Conservation (phyloP, 2,888 invertebrate species). For the Unio pictorum region DNA sequence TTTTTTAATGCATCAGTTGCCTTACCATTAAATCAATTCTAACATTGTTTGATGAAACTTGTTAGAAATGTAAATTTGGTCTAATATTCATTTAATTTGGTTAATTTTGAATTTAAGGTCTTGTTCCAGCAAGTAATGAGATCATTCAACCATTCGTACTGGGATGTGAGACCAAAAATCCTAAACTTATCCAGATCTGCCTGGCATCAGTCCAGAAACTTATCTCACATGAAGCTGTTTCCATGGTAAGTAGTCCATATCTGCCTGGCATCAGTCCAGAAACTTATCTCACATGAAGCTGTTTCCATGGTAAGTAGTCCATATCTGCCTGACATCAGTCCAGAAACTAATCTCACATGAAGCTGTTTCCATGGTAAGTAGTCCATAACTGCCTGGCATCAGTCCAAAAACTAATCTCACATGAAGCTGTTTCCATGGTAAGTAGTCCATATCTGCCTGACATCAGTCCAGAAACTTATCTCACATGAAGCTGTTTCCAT, state of each 20-base stretch:
- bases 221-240: constrained; percentile 76
- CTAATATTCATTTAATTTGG: constrained; percentile 2
- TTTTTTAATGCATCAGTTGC: too few relatives aligned
- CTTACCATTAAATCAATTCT: too few relatives aligned
- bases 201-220: constrained; percentile 94
- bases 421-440: constrained; percentile 71
- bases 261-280: constrained; percentile 93
- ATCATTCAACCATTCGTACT: constrained; percentile 96
- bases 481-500: constrained; percentile 71
- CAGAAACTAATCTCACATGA: constrained; percentile 85
- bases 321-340: constrained; percentile 84
- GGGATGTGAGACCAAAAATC: constrained; percentile 97
- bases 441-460: constrained; percentile 84
- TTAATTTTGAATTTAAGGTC: constrained; percentile 77
- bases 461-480: constrained; percentile 94
- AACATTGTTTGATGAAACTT: background rate
- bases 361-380: constrained; percentile 68
- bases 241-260: constrained; percentile 77
- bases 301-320: constrained; percentile 64
- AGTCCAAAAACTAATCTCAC: constrained; percentile 89
- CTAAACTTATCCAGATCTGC: constrained; percentile 94
- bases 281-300: constrained; percentile 80
- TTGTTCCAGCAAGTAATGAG: constrained; percentile 92
- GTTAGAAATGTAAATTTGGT: background rate
- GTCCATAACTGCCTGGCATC: constrained; percentile 89